Conservation (phyloP, 2,888 invertebrate genomes). For the Lutraria lutraria region DNA sequence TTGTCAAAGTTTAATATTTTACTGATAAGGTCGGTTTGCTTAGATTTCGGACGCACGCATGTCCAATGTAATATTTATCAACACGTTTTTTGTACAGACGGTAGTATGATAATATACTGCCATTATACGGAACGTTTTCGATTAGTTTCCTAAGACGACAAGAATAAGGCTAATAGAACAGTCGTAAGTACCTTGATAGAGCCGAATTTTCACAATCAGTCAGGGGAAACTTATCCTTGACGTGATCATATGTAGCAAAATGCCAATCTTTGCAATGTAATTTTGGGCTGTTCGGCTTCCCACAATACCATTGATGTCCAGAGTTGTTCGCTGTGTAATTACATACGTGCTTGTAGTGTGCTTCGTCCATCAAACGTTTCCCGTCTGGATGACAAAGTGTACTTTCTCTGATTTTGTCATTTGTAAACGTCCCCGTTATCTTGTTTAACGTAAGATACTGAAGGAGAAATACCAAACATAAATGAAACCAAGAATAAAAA, state of each 20-base stretch:
- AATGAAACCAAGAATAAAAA: no score
- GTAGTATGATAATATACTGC: no score
- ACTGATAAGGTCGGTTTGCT: no score
- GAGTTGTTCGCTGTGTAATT: constrained; percentile 1
- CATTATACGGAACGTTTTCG: no score
- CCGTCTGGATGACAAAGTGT: background rate
- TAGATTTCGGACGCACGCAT: no score
- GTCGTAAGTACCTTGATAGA: background rate
- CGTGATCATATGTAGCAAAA: background rate
- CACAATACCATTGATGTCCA: background rate
- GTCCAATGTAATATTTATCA: no score
- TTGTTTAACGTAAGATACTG: background rate
- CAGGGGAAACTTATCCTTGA: background rate
- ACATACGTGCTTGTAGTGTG: background rate
- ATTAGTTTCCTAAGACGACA: no score
- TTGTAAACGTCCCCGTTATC: background rate
- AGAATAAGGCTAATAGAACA: background rate
- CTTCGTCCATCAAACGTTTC: background rate
- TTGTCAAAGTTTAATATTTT: no score
- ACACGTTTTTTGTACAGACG: no score
- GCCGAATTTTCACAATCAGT: background rate
- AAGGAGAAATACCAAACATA: no score
- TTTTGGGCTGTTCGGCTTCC: background rate
- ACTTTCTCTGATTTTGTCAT: background rate
- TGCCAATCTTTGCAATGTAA: background rate